Percentiles rank a stretch among this genome's conserved stretches.
These are phyloP conservation scores for Machimus rusticus DNA, from an alignment of 2,888 invertebrate genomes.

Conservation along the genomic window DNA sequence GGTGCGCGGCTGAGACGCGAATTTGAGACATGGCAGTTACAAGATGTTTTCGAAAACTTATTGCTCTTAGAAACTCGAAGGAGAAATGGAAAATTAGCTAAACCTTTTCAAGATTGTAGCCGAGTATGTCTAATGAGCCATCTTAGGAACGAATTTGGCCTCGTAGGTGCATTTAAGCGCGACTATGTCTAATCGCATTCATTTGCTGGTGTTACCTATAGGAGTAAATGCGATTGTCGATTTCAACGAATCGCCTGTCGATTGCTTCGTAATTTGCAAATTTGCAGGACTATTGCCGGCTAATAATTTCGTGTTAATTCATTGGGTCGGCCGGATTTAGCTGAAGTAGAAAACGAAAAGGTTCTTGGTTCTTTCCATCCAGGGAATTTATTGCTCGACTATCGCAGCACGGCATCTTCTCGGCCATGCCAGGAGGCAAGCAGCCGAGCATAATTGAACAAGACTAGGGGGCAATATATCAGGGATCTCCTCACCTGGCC, in stretches of 20 bases:
- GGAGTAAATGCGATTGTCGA: neutral
- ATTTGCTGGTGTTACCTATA: neutral
- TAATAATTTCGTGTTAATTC: conserved; percentile 29
- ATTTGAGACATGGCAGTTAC: neutral
- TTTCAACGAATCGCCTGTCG: neutral
- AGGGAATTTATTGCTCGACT: conserved; percentile 22
- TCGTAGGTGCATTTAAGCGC: neutral
- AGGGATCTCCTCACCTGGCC: conserved; percentile 28
- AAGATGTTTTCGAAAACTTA: neutral
- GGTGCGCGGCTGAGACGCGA: neutral
- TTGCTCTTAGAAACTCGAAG: neutral
- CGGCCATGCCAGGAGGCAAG: conserved; percentile 3
- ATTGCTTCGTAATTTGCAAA: conserved; percentile 17
- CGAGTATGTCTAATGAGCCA: neutral
- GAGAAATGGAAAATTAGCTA: neutral
- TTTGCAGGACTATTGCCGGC: neutral
- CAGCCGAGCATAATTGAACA: conserved; percentile 31
- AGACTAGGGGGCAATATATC: conserved; percentile 30
- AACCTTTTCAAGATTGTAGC: neutral
- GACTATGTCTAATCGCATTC: neutral
- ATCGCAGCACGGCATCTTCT: conserved; percentile 29
- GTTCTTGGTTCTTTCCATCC: neutral
- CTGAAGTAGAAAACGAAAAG: neutral
- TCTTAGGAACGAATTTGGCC: neutral
- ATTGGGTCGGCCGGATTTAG: neutral